Base-by-base conservation (phyloP, 1,140 invertebrate species). In the Drosophila albomicans region DNA sequence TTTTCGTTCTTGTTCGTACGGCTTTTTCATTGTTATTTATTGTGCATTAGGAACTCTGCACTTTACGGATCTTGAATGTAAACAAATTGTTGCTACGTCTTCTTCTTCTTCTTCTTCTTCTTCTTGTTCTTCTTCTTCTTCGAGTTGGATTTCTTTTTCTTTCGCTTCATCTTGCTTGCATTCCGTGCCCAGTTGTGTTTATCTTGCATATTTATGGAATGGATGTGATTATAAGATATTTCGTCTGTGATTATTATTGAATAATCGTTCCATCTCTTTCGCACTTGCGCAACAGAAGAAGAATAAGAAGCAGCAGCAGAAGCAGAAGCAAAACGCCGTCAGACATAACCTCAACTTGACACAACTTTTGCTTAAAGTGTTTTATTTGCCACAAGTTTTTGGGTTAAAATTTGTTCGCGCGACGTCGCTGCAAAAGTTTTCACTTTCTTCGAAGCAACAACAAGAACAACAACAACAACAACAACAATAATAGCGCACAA, bases 391-490 rank as follows among this genome's bases (percentile, higher is more conserved):
- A 16, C 43, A 67, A 77, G 62, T 65, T 81, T 67, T 80, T 84
- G 70, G 58, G 68, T 82, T 72, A 89, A 80, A 89, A 84, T 89
- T 89, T 73, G 75, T 75, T 84, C 84, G 80, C 84, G 80, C 75
- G 56, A 73, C 75, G 35, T 38, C 48, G 80, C 77, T 45, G 74
- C 71, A 81, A 89, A 89, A 89, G 81, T 89, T 89, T 89, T 89
- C 85, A 89, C 85, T 89, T 88, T 88, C 85, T 63, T 79, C 76
- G 46, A 20, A 54, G 38, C 25, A 79, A 51, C 72, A 79, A 62
- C 73, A 65, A 67, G 62, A 84, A 75, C 51, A 67, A 35, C 25
- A 54, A 41, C 28, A 16, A 41, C 28, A 16, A 46, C 49, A 67
- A 32, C 25, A 41, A 43, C 68, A 73, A 66, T 28, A 58, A 71